phyloP scores from a whole-genome alignment of 2,113 vertebrate genomes.

The Aphyosemion australe region DNA sequence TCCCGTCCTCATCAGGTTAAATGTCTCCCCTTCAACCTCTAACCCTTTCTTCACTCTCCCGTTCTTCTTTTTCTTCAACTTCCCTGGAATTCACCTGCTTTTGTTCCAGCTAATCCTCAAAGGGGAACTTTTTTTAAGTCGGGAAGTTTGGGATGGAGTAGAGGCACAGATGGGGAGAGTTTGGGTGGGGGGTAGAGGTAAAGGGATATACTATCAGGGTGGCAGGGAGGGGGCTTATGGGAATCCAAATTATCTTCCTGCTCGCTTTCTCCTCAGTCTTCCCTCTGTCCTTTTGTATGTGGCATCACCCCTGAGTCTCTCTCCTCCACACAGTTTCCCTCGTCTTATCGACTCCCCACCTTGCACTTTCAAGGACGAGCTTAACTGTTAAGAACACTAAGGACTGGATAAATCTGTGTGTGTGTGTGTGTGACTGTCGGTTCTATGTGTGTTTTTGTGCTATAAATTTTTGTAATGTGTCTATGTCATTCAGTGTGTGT shows the following conservation, averaged over 20 bases:
- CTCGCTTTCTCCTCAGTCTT: slow-evolving; percentile 38
- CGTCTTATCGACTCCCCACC: slow-evolving; percentile 70
- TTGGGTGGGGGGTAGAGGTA: slow-evolving; percentile 22
- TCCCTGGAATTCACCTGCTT: slow-evolving; percentile 71
- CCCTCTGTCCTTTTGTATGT: slow-evolving; percentile 43
- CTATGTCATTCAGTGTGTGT: slow-evolving; percentile 18
- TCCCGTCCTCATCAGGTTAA: slow-evolving; percentile 30
- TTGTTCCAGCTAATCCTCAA: slow-evolving; percentile 72
- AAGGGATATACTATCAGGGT: slow-evolving; percentile 65
- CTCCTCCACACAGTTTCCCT: slow-evolving; percentile 21
- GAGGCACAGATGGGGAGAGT: slow-evolving; percentile 33
- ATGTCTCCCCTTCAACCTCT: slow-evolving; percentile 51
- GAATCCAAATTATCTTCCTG: slow-evolving; percentile 67
- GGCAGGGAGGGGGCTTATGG: slow-evolving; percentile 59
- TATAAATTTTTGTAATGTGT: slow-evolving; percentile 22
- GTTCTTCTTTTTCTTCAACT: slow-evolving; percentile 4
- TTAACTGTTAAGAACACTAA: slow-evolving; percentile 66
- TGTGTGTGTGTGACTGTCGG: slow-evolving; percentile 18
- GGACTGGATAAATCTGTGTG: slow-evolving; percentile 36
- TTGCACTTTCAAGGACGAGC: slow-evolving; percentile 72
- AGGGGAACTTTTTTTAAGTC: slow-evolving; percentile 73
- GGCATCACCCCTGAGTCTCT: slow-evolving; percentile 39
- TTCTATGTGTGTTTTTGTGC: not conserved
- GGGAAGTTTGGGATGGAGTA: slow-evolving; percentile 64
- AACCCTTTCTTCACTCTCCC: slow-evolving; percentile 3